These are phyloP conservation scores for Odontocolon sp. DNA, from an alignment of 2,888 invertebrate species.

Conservation along the genomic window DNA sequence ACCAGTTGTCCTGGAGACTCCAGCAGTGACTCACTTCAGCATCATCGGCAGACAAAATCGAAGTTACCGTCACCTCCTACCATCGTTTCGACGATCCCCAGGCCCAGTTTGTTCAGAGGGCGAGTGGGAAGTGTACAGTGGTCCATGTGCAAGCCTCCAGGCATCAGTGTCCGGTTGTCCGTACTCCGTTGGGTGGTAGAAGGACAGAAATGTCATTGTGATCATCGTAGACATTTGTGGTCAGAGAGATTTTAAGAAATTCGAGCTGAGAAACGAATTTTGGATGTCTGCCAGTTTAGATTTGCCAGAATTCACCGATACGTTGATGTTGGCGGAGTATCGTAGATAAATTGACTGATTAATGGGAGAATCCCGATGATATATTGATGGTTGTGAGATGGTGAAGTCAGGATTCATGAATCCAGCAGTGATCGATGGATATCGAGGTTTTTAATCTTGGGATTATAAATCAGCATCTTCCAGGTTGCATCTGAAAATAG, in stretches of 20 bases:
- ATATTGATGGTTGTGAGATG: not conserved
- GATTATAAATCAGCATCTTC: not conserved
- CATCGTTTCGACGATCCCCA: too few species aligned
- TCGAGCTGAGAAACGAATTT: not conserved
- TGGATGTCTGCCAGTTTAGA: not conserved
- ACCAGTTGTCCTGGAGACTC: not conserved
- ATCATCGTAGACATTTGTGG: not conserved
- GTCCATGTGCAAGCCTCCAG: not conserved
- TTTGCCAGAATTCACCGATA: not conserved
- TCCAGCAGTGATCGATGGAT: too few species aligned
- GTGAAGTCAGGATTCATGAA: too few species aligned
- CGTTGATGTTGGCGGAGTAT: not conserved
- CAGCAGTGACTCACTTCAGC: not conserved
- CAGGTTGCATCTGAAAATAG: not conserved
- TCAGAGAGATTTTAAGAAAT: not conserved
- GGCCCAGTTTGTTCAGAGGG: too few species aligned
- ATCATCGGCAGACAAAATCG: not conserved
- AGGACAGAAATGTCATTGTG: not conserved
- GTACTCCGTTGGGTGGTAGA: too few species aligned
- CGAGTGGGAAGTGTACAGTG: constrained; percentile 1
- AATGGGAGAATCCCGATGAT: not conserved
- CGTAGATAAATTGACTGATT: not conserved
- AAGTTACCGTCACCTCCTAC: too few species aligned
- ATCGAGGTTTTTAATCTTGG: not conserved
- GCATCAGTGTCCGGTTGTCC: not conserved